Evolutionary conservation across 2,888 invertebrate genomes (phyloP).

Genomic region (Dioctria rufipes): DNA sequence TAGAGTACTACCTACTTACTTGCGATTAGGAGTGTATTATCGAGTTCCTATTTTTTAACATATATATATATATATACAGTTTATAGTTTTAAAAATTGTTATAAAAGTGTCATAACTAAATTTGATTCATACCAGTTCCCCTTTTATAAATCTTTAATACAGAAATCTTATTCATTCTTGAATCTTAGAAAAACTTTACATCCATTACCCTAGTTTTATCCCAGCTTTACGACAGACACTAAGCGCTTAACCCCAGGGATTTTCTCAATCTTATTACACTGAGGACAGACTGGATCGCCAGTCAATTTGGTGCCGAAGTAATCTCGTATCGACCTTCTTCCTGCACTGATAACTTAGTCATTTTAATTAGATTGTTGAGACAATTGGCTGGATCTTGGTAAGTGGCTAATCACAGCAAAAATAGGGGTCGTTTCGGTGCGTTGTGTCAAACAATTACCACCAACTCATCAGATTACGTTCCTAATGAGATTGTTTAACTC

Average conservation of each 20-base stretch:
- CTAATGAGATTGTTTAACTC: background rate
- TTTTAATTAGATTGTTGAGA: constrained; percentile 32
- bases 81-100: too few relatives aligned
- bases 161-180: too few relatives aligned
- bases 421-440: background rate
- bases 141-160: too few relatives aligned
- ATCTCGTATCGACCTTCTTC: constrained; percentile 6
- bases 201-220: too few relatives aligned
- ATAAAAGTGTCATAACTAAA: too few relatives aligned
- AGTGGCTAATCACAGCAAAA: background rate
- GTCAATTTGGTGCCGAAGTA: background rate
- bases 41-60: too few relatives aligned
- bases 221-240: too few relatives aligned
- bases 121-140: too few relatives aligned
- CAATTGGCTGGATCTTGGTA: constrained; percentile 13
- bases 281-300: background rate
- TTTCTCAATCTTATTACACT: constrained; percentile 1
- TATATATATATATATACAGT: too few relatives aligned
- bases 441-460: background rate
- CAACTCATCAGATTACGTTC: constrained; percentile 11
- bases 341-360: constrained; percentile 23
- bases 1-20: too few relatives aligned
- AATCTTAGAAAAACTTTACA: too few relatives aligned
- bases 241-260: constrained; percentile 10
- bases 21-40: too few relatives aligned